Conservation (phyloP, 2,113 vertebrate species). For the Centropristis striata region DNA sequence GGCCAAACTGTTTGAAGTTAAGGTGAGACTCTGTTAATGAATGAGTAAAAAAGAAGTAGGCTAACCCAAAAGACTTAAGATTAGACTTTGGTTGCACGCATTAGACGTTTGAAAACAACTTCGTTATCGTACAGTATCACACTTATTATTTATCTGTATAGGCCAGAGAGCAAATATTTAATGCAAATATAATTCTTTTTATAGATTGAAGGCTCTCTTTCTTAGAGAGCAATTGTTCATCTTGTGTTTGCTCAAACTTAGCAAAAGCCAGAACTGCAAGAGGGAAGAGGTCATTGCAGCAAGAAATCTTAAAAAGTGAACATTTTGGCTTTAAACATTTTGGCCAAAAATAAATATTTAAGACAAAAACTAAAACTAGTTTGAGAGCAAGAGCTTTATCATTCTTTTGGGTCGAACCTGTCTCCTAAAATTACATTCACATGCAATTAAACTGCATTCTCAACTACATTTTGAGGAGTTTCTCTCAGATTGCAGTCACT, state of each 20-base stretch:
- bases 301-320: not conserved
- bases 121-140: not conserved
- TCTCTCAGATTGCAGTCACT: no score
- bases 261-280: not conserved
- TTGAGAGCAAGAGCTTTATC: no score
- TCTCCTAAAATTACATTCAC: no score
- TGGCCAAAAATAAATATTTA: no score
- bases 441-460: no score
- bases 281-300: not conserved
- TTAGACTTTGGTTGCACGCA: not conserved
- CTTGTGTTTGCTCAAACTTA: not conserved
- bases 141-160: not conserved
- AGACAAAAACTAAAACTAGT: no score
- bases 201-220: not conserved
- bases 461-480: no score
- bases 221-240: not conserved
- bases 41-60: not conserved
- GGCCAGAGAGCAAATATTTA: not conserved
- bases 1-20: constrained; percentile 81
- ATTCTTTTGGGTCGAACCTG: no score
- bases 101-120: not conserved
- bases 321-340: no score
- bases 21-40: constrained; percentile 70
- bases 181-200: not conserved
- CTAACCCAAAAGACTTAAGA: not conserved